Percentiles rank a stretch among this genome's conserved stretches.
phyloP scores from a whole-genome alignment of 1,140 invertebrate genomes.

The Thalassaphorura encarpata region DNA sequence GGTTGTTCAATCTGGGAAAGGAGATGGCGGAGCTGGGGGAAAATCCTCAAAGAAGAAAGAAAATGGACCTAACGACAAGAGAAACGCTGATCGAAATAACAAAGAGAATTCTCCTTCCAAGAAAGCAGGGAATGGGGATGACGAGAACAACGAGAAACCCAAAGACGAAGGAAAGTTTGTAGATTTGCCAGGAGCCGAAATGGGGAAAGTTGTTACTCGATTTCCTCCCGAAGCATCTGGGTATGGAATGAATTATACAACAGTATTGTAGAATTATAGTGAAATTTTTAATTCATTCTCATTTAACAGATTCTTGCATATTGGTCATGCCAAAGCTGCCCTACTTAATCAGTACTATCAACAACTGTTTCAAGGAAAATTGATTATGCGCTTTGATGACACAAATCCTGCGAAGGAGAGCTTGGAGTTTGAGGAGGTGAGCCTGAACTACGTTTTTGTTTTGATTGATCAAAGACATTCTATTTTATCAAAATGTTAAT shows the following conservation, averaged over 20 bases:
- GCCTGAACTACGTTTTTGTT: conserved; percentile 2
- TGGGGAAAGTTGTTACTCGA: conserved; percentile 66
- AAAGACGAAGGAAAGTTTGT: conserved; percentile 89
- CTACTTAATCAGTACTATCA: conserved; percentile 97
- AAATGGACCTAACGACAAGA: not conserved
- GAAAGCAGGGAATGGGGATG: not conserved
- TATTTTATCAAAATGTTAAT: conserved; percentile 3
- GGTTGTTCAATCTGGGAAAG: conserved; percentile 1
- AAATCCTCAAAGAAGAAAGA: conserved; percentile 23
- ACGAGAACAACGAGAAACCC: conserved; percentile 19
- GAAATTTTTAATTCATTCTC: conserved; percentile 12
- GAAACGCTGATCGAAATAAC: conserved; percentile 18
- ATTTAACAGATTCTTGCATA: conserved; percentile 73
- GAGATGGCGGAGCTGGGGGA: not conserved
- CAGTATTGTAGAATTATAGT: not conserved
- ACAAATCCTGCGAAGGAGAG: conserved; percentile 99
- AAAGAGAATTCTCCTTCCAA: conserved; percentile 9
- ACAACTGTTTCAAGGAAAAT: conserved; percentile 78
- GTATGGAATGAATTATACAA: conserved; percentile 39
- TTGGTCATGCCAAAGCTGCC: conserved; percentile 98
- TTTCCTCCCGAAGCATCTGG: conserved; percentile 99
- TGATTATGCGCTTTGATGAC: conserved; percentile 99
- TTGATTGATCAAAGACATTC: not conserved
- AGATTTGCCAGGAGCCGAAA: conserved; percentile 69
- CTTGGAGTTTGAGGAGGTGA: conserved; percentile 86